These are phyloP conservation scores for Xerus rutilus DNA, from an alignment of 2,797 vertebrate genomes.

Conservation along the genomic window DNA sequence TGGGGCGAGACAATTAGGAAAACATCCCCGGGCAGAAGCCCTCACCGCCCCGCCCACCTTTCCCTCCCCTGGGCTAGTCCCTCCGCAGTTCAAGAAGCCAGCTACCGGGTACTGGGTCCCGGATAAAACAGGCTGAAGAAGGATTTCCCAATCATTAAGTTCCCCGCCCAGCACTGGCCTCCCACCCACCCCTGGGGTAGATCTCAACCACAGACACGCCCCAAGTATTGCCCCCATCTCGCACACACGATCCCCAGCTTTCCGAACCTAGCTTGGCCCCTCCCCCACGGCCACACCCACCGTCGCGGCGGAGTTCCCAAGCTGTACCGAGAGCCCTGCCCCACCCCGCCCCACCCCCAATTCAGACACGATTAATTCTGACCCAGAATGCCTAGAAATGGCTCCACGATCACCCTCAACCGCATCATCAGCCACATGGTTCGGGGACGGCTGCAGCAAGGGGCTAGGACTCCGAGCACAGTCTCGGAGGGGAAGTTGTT, in stretches of 20 bases:
- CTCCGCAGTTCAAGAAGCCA: background rate
- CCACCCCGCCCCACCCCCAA: background rate
- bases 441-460: background rate
- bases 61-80: background rate
- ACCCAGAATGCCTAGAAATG: background rate
- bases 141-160: background rate
- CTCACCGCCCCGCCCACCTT: background rate
- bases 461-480: no score
- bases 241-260: background rate
- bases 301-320: background rate
- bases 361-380: background rate
- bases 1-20: background rate
- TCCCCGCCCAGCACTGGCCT: background rate
- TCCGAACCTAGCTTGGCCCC: background rate
- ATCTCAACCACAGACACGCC: background rate
- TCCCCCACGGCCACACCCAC: slow-evolving; percentile 54
- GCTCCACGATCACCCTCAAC: background rate
- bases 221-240: background rate
- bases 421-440: background rate
- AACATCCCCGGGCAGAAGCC: background rate
- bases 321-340: background rate
- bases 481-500: background rate
- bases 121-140: background rate
- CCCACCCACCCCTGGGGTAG: background rate
- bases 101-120: no score